Evolutionary conservation across 2,888 invertebrate species (phyloP), one percentile per base, ranked within the genome.

Genomic region (Spodoptera littoralis): DNA sequence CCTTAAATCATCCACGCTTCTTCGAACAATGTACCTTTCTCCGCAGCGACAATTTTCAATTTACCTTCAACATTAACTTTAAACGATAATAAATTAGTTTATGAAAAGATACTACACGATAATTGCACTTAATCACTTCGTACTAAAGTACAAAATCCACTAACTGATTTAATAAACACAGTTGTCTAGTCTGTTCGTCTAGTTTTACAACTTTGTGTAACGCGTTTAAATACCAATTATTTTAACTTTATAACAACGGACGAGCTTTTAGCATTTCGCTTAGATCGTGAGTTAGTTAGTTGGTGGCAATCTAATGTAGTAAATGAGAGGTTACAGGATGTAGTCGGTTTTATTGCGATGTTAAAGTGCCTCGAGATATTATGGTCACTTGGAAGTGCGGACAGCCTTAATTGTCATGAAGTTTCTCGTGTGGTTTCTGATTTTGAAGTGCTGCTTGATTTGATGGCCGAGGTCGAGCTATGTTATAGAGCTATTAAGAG

Each of bases 191-290:
- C 22, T 24, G 22, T 43, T 36, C 51, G 36, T 59, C 73, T 52
- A 63, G 50, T 49, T 55, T 57, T 50, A 48, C 22, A 72, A 76
- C 71, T 65, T 64, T 65, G 57, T 66, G 66, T 69, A 79, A 74
- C 57, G 22, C 57, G 73, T 69, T 72, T 76, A 75, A 69, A 76
- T 76, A 80, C 77, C 75, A 81, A 79, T 81, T 79, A 81, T 74
- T 78, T 76, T 76, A 67, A 70, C 73, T 70, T 69, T 58, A 73
- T 68, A 61, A 69, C 70, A 61, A 58, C 60, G 57, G 56, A 55
- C 68, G 61, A 65, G 73, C 82, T 82, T 82, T 82, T 81, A 82
- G 70, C 72, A 71, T 73, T 69, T 65, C 70, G 66, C 65, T 75
- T 71, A 65, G 70, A 65, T 69, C 67, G 69, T 81, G 76, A 82